phyloP scores from a whole-genome alignment of 2,113 vertebrate species.

The Syngnathoides biaculeatus region DNA sequence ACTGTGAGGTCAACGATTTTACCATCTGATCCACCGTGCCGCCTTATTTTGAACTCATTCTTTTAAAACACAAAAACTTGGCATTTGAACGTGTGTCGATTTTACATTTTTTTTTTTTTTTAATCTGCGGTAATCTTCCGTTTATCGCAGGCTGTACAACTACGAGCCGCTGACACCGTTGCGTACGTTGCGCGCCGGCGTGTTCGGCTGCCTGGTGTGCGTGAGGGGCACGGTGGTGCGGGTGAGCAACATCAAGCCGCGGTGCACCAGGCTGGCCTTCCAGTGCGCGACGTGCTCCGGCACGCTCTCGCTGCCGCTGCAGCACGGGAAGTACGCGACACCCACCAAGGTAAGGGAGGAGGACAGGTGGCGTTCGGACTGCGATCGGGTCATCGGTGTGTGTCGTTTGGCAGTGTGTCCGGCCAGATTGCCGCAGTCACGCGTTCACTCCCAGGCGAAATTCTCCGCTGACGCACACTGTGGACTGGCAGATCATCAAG shows the following conservation, averaged over 20 bases:
- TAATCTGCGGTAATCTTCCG: not conserved
- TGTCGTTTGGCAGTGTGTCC: conserved; percentile 74
- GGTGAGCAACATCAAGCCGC: conserved; percentile 89
- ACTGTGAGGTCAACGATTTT: no score
- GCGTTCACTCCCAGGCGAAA: conserved; percentile 80
- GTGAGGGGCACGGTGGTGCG: conserved; percentile 89
- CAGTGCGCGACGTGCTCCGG: conserved; percentile 79
- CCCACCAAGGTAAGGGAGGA: conserved; percentile 81
- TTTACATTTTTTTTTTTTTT: not conserved
- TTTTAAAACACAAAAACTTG: no score
- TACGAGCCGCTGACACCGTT: conserved; percentile 86
- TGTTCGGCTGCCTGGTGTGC: conserved; percentile 86
- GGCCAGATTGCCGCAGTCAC: conserved; percentile 79
- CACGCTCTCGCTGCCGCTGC: conserved; percentile 77
- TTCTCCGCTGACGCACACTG: conserved; percentile 89
- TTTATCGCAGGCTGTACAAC: conserved; percentile 83
- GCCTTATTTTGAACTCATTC: no score
- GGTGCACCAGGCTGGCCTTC: conserved; percentile 89
- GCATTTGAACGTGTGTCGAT: not conserved
- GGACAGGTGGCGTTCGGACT: not conserved
- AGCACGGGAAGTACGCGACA: conserved; percentile 85
- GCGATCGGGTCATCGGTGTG: not conserved
- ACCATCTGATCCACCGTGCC: no score
- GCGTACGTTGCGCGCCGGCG: conserved; percentile 85
- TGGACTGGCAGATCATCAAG: conserved; percentile 97